These are phyloP conservation scores for Eurystomus glaucurus DNA, from an alignment of 2,797 vertebrate genomes.

Conservation along the genomic window DNA sequence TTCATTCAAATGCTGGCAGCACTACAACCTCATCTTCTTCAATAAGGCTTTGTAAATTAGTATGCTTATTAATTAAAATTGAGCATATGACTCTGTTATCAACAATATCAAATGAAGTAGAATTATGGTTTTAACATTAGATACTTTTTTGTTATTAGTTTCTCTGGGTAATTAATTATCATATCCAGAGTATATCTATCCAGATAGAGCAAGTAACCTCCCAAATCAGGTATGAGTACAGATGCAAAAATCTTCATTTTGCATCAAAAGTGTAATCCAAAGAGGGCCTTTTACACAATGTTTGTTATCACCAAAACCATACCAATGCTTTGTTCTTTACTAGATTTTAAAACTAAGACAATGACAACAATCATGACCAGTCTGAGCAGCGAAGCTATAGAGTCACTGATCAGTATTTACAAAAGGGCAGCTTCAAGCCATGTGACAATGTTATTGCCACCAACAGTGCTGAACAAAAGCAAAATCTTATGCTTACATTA, in stretches of 20 bases:
- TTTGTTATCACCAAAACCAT: neutral
- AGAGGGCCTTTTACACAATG: neutral
- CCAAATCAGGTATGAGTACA: neutral
- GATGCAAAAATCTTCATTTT: neutral
- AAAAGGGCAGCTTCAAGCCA: neutral
- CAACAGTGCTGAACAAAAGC: neutral
- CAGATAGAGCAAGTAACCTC: neutral
- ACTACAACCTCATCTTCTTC: neutral
- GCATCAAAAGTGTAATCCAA: neutral
- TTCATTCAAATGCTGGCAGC: neutral
- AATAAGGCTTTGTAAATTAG: neutral
- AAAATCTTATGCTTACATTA: neutral
- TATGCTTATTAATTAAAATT: neutral
- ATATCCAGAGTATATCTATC: neutral
- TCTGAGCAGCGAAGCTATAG: neutral
- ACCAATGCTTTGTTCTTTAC: neutral
- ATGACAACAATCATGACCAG: neutral
- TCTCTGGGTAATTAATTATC: neutral
- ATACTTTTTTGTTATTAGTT: neutral
- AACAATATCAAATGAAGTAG: neutral
- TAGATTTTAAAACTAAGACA: neutral
- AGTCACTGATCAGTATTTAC: neutral
- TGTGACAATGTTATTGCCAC: neutral
- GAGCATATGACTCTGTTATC: neutral
- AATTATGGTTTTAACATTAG: neutral